Conservation (phyloP, 2,888 invertebrate genomes). For the Sinohyriopsis cumingii region DNA sequence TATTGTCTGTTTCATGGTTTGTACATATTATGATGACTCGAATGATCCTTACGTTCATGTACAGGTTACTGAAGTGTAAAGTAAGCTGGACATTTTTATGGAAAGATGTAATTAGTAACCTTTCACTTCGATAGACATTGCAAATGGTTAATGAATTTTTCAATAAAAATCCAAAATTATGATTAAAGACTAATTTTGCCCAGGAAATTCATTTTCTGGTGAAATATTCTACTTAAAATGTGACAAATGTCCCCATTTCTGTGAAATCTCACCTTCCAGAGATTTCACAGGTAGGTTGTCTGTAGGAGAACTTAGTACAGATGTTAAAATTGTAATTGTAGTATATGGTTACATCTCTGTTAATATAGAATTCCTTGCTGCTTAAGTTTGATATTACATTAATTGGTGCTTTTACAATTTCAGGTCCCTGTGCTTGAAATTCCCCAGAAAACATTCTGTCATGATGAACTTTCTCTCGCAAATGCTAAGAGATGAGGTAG, state of each 20-base stretch:
- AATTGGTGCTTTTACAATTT: constrained; percentile 6
- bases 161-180: too few species aligned
- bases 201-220: too few species aligned
- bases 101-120: too few species aligned
- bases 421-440: constrained; percentile 78
- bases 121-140: too few species aligned
- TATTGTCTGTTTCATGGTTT: too few species aligned
- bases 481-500: constrained; percentile 92
- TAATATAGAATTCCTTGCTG: neutral
- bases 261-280: neutral
- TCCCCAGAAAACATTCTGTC: constrained; percentile 96
- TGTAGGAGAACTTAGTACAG: neutral
- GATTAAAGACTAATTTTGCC: too few species aligned
- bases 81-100: too few species aligned
- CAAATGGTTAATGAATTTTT: too few species aligned
- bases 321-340: neutral
- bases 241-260: neutral
- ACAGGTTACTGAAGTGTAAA: too few species aligned
- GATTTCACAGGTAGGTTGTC: neutral
- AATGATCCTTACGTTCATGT: too few species aligned
- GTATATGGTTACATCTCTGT: neutral
- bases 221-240: too few species aligned
- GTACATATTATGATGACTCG: too few species aligned
- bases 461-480: constrained; percentile 97
- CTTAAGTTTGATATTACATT: neutral